Evolutionary conservation across 2,888 invertebrate species (phyloP).

Genomic region (Erannis defoliaria): DNA sequence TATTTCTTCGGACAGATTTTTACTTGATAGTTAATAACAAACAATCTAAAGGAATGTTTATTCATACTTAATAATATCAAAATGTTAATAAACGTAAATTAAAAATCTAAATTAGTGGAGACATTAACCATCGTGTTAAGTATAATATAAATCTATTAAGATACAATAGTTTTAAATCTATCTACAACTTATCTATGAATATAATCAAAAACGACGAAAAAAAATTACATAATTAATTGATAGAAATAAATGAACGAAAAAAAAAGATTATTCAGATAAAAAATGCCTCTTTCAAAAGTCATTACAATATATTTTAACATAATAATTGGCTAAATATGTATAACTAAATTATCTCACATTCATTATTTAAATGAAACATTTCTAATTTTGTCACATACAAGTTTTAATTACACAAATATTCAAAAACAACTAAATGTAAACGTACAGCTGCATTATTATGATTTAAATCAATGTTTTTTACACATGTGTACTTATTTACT

Average conservation of each 20-base stretch:
- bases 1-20: conserved; percentile 43
- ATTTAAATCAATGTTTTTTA: conserved; percentile 34
- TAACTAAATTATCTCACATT: background rate
- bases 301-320: background rate
- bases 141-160: background rate
- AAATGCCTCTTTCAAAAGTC: background rate
- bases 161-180: conserved; percentile 4
- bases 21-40: conserved; percentile 20
- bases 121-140: conserved; percentile 2
- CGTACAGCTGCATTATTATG: conserved; percentile 32
- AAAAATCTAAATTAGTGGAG: conserved; percentile 34
- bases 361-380: background rate
- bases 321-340: too few species aligned
- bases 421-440: conserved; percentile 22
- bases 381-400: conserved; percentile 18
- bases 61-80: conserved; percentile 40
- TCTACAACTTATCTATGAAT: conserved; percentile 1
- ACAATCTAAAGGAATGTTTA: conserved; percentile 54
- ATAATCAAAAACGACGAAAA: background rate
- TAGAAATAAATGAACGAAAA: background rate
- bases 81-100: conserved; percentile 35
- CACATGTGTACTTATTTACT: conserved; percentile 21
- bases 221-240: background rate
- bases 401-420: conserved; percentile 28
- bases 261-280: background rate